These are phyloP conservation scores for Axis porcinus DNA, from an alignment of 2,113 vertebrate species.

Conservation along the genomic window DNA sequence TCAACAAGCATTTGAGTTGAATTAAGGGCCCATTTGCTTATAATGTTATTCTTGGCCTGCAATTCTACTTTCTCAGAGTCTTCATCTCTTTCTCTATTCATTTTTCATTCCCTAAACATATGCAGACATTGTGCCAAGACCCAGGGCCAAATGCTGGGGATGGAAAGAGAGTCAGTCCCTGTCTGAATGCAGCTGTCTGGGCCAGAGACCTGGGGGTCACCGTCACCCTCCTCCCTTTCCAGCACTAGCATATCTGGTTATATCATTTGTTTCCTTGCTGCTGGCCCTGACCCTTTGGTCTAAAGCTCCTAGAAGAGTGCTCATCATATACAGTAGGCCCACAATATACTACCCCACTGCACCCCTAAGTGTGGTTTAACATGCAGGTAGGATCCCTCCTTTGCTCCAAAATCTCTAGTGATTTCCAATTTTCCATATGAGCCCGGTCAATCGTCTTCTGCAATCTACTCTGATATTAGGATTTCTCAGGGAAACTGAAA, in stretches of 20 bases:
- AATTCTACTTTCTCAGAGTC: background rate
- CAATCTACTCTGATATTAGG: background rate
- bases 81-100: background rate
- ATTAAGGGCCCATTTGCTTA: background rate
- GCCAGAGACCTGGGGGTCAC: background rate
- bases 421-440: background rate
- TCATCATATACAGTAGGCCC: too few relatives aligned
- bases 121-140: background rate
- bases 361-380: background rate
- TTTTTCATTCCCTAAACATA: background rate
- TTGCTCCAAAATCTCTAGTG: background rate
- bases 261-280: background rate
- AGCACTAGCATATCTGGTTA: background rate
- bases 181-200: background rate
- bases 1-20: background rate
- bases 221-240: background rate
- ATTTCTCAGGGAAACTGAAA: background rate
- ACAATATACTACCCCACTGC: rapidly evolving
- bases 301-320: background rate
- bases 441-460: background rate
- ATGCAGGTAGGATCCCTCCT: rapidly evolving
- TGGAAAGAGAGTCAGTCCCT: background rate
- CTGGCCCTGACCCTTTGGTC: background rate
- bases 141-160: background rate
- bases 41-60: too few relatives aligned